These are phyloP conservation scores for Drosophila tropicalis DNA, from an alignment of 1,140 invertebrate species.

Conservation along the genomic window DNA sequence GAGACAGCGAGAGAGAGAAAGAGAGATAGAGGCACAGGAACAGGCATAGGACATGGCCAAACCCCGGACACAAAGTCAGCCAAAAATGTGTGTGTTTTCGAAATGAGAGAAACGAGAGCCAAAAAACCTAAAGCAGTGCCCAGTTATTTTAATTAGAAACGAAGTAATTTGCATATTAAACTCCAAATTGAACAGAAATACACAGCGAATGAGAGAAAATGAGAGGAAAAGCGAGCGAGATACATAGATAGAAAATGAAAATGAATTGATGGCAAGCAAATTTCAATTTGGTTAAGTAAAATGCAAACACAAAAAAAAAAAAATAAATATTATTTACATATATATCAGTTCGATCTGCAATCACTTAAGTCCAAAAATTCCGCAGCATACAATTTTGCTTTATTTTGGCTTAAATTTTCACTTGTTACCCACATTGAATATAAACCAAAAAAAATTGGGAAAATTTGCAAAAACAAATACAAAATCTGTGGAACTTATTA, in stretches of 20 bases:
- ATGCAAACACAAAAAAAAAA: not conserved
- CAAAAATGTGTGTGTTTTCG: constrained; percentile 70
- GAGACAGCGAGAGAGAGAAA: not conserved
- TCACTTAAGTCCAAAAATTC: not conserved
- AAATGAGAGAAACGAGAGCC: constrained; percentile 43
- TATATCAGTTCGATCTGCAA: not conserved
- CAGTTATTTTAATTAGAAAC: constrained; percentile 80
- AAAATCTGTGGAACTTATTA: no score
- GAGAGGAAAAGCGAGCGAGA: constrained; percentile 7
- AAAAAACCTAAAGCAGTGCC: constrained; percentile 67
- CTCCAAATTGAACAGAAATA: constrained; percentile 15
- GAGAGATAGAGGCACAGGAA: not conserved
- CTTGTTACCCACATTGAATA: no score
- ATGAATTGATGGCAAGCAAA: constrained; percentile 1
- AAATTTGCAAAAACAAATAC: no score
- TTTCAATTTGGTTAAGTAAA: constrained; percentile 3
- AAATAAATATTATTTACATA: not conserved
- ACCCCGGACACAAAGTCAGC: constrained; percentile 44
- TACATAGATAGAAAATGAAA: not conserved
- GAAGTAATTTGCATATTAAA: constrained; percentile 78
- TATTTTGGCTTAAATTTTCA: no score
- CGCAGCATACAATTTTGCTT: no score
- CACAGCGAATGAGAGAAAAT: not conserved
- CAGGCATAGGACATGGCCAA: not conserved
- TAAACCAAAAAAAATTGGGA: no score